These are phyloP conservation scores for Drosophila subquinaria DNA, from an alignment of 2,888 invertebrate genomes.

Conservation along the genomic window DNA sequence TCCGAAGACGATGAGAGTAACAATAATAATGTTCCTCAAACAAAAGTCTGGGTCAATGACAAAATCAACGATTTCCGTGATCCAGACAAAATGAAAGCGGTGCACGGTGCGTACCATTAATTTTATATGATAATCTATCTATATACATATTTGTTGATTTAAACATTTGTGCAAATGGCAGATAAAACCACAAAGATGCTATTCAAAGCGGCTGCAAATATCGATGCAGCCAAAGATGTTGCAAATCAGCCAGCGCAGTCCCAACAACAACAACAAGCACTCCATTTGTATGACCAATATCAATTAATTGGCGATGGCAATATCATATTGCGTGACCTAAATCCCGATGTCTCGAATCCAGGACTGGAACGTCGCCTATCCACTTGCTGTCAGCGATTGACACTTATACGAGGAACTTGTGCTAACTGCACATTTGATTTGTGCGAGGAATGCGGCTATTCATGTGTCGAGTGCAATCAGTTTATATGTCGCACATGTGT, in stretches of 20 bases:
- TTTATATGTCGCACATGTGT: conserved; percentile 80
- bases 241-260: neutral
- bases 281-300: conserved; percentile 52
- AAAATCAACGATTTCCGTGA: conserved; percentile 66
- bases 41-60: conserved; percentile 72
- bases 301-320: conserved; percentile 71
- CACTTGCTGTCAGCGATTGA: conserved; percentile 65
- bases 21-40: conserved; percentile 66
- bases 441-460: conserved; percentile 81
- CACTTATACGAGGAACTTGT: conserved; percentile 68
- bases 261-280: neutral
- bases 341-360: conserved; percentile 55
- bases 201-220: conserved; percentile 64
- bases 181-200: conserved; percentile 76
- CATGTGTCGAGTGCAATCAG: conserved; percentile 71
- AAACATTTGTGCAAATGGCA: conserved; percentile 22
- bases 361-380: conserved; percentile 53
- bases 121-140: neutral
- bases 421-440: conserved; percentile 69
- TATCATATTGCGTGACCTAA: conserved; percentile 64
- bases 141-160: neutral
- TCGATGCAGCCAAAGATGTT: conserved; percentile 11
- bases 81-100: conserved; percentile 71
- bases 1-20: conserved; percentile 64
- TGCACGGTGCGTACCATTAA: conserved; percentile 66